These are phyloP conservation scores for Choloepus hoffmanni DNA, from an alignment of 2,113 vertebrate genomes.

Conservation along the genomic window DNA sequence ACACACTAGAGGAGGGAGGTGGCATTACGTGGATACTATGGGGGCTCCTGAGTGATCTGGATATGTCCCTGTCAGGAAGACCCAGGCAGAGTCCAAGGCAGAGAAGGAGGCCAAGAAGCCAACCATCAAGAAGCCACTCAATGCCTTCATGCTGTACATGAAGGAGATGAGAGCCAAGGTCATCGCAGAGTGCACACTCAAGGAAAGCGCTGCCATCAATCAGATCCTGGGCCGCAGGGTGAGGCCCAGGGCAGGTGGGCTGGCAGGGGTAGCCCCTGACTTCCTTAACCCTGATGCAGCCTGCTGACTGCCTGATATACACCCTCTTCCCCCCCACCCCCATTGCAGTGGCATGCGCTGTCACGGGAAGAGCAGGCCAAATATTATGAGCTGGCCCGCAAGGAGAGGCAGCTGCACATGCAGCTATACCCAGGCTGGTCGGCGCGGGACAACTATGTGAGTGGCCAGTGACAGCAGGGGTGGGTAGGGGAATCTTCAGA, in stretches of 20 bases:
- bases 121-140: conserved; percentile 99
- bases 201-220: conserved; percentile 99
- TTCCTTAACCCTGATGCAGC: not conserved
- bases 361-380: conserved; percentile 99
- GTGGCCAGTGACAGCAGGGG: conserved; percentile 66
- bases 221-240: conserved; percentile 98
- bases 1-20: not conserved
- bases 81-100: conserved; percentile 93
- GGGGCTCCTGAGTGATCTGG: not conserved
- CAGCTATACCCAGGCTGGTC: conserved; percentile 99
- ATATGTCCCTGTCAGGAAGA: conserved; percentile 89
- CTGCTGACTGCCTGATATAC: not conserved
- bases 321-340: not conserved
- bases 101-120: conserved; percentile 99
- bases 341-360: conserved; percentile 95
- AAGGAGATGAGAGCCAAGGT: conserved; percentile 99
- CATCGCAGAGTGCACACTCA: conserved; percentile 98
- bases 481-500: accelerated
- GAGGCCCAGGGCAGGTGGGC: conserved; percentile 71
- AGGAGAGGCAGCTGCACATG: conserved; percentile 99
- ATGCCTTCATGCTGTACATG: conserved; percentile 99
- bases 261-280: not conserved
- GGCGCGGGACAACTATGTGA: conserved; percentile 98
- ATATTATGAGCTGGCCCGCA: conserved; percentile 98
- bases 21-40: not conserved